A percentile compares a stretch with the other conserved stretches of the same genome.
These are phyloP conservation scores for Panulirus ornatus DNA, from an alignment of 1,140 invertebrate species.

Conservation along the genomic window DNA sequence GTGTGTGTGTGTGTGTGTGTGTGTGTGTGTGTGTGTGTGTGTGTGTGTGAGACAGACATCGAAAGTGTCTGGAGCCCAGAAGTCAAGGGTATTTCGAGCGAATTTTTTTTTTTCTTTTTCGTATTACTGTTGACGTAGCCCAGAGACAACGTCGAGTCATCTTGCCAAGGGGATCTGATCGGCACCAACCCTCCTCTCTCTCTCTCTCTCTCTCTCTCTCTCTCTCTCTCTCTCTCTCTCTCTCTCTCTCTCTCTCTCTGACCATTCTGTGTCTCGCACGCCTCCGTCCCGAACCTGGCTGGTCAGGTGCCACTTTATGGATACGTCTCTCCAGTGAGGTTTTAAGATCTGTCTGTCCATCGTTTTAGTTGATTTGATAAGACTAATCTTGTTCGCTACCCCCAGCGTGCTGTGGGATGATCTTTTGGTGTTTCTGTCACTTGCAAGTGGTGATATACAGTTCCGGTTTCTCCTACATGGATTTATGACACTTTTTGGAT, in stretches of 20 bases:
- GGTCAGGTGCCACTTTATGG: no score
- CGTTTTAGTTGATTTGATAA: no score
- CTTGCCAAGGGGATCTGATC: neutral
- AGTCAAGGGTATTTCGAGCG: neutral
- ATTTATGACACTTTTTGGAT: no score
- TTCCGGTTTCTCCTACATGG: no score
- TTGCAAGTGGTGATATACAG: no score
- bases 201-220: slow-evolving; percentile 5
- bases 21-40: slow-evolving; percentile 19
- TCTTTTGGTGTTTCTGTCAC: no score
- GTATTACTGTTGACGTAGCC: neutral
- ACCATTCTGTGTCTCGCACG: neutral
- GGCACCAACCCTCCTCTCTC: neutral
- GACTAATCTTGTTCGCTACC: no score
- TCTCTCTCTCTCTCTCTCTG: neutral
- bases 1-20: slow-evolving; percentile 6
- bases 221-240: slow-evolving; percentile 5
- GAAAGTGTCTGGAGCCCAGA: slow-evolving; percentile 12
- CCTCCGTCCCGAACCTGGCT: neutral
- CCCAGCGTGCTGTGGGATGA: no score
- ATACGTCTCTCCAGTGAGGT: no score
- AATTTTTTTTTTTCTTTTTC: neutral
- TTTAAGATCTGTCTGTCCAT: no score
- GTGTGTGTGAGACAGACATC: neutral
- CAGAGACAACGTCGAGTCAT: slow-evolving; percentile 6